Conservation (phyloP, 2,797 vertebrate genomes). For the Darevskia nairensis region DNA sequence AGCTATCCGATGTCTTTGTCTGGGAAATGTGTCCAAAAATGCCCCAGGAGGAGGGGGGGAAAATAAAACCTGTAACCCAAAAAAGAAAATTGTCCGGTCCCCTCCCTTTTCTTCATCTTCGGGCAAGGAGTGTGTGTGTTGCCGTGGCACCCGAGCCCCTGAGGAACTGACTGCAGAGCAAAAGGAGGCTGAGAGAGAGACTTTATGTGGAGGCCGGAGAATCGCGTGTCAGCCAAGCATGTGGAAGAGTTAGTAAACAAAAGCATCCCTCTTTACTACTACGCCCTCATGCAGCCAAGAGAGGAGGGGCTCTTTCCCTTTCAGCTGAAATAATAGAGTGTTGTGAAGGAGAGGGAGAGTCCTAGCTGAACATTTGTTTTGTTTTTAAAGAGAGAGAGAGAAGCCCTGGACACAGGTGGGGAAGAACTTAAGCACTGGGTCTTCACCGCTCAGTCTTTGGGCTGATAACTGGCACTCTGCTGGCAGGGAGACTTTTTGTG, state of each 20-base stretch:
- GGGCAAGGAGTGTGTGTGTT: slow-evolving; percentile 20
- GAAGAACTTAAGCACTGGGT: slow-evolving; percentile 61
- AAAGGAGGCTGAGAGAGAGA: background rate
- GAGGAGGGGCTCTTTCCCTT: slow-evolving; percentile 72
- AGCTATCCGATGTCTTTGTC: slow-evolving; percentile 65
- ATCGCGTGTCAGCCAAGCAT: slow-evolving; percentile 65
- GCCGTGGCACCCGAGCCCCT: slow-evolving; percentile 23
- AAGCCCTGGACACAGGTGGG: slow-evolving; percentile 42
- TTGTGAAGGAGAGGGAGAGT: slow-evolving; percentile 44
- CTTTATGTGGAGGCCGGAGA: slow-evolving; percentile 31
- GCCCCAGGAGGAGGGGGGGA: slow-evolving; percentile 37
- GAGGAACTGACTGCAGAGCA: slow-evolving; percentile 10
- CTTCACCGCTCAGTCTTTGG: slow-evolving; percentile 53
- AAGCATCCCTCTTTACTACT: slow-evolving; percentile 67
- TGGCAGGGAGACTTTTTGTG: slow-evolving; percentile 36
- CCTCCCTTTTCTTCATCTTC: background rate
- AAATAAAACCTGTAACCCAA: background rate
- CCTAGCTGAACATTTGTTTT: slow-evolving; percentile 20
- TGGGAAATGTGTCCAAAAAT: slow-evolving; percentile 62
- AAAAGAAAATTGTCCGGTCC: background rate
- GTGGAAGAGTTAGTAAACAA: slow-evolving; percentile 79
- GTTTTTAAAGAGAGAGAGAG: slow-evolving; percentile 34
- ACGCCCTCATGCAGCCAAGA: slow-evolving; percentile 60
- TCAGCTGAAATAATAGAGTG: slow-evolving; percentile 68
- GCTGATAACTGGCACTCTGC: slow-evolving; percentile 50